phyloP scores from a whole-genome alignment of 2,888 invertebrate genomes.

The Catocala nupta region DNA sequence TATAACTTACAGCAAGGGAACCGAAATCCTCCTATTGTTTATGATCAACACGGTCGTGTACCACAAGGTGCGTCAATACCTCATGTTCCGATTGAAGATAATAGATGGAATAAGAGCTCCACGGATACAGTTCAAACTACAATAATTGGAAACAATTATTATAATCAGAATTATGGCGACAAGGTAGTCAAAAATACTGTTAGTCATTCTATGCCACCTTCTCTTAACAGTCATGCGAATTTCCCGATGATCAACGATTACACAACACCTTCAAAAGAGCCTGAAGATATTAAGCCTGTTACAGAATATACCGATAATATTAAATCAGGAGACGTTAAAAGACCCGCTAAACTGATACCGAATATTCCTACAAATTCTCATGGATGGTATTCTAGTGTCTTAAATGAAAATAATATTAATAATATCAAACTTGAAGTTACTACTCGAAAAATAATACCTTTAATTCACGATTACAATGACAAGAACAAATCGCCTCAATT shows the following conservation, averaged over 20 bases:
- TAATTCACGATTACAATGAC: conserved; percentile 68
- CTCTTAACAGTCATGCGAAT: conserved; percentile 82
- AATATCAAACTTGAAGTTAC: conserved; percentile 75
- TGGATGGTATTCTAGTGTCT: conserved; percentile 80
- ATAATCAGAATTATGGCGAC: conserved; percentile 47
- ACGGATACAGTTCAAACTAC: conserved; percentile 48
- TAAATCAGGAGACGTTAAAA: conserved; percentile 61
- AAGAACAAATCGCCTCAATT: conserved; percentile 69
- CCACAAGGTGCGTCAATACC: conserved; percentile 55
- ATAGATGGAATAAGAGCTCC: conserved; percentile 76
- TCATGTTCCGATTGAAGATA: conserved; percentile 67
- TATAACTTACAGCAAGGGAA: conserved; percentile 70
- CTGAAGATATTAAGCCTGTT: conserved; percentile 59
- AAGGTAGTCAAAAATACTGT: conserved; percentile 37
- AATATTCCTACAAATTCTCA: conserved; percentile 80
- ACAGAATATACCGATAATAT: conserved; percentile 62
- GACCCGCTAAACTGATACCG: conserved; percentile 74
- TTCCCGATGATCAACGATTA: conserved; percentile 80
- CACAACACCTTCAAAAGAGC: conserved; percentile 41
- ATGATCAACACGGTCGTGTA: conserved; percentile 56
- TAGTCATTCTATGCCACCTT: conserved; percentile 54
- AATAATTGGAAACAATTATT: conserved; percentile 48
- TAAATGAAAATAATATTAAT: conserved; percentile 72
- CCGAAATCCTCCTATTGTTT: conserved; percentile 58
- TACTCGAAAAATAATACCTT: conserved; percentile 78